A percentile compares a stretch with the other conserved stretches of the same genome.
phyloP scores from a whole-genome alignment of 2,797 vertebrate species.

The Masticophis lateralis region DNA sequence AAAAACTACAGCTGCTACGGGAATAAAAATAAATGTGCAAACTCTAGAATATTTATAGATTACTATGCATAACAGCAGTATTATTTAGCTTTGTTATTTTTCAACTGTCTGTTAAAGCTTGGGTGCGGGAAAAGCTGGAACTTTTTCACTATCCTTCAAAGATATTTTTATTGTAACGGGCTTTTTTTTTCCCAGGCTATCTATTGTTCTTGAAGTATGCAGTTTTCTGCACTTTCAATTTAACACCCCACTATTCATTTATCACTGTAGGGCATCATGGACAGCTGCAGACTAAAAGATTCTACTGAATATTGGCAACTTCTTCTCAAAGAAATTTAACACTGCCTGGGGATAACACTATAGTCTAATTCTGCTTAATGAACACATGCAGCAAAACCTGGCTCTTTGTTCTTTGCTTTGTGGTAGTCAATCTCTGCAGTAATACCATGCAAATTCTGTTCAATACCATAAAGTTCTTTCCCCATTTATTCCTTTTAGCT shows the following conservation, averaged over 20 bases:
- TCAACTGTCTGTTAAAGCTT: conserved; percentile 13
- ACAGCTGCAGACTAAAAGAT: conserved; percentile 65
- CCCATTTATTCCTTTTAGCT: conserved; percentile 3
- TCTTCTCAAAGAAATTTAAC: conserved; percentile 44
- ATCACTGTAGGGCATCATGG: conserved; percentile 60
- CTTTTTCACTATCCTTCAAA: conserved; percentile 29
- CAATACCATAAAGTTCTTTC: not conserved
- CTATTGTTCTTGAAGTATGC: conserved; percentile 57
- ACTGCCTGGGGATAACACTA: conserved; percentile 59
- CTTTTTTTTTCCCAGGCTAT: conserved; percentile 16
- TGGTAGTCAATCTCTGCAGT: conserved; percentile 42
- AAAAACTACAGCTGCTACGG: not conserved
- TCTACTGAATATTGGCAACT: conserved; percentile 60
- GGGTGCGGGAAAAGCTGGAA: conserved; percentile 3
- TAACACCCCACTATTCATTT: conserved; percentile 67
- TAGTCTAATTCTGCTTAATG: conserved; percentile 67
- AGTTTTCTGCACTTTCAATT: conserved; percentile 64
- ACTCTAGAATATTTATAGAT: conserved; percentile 14
- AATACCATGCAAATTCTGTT: conserved; percentile 40
- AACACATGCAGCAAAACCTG: conserved; percentile 58
- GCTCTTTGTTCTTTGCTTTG: conserved; percentile 56
- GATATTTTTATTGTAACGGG: conserved; percentile 45
- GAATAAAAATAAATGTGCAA: conserved; percentile 11
- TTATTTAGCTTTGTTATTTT: conserved; percentile 21
- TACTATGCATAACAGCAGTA: not conserved